These are phyloP conservation scores for Paralichthys olivaceus DNA, from an alignment of 2,113 vertebrate genomes.

Conservation along the genomic window DNA sequence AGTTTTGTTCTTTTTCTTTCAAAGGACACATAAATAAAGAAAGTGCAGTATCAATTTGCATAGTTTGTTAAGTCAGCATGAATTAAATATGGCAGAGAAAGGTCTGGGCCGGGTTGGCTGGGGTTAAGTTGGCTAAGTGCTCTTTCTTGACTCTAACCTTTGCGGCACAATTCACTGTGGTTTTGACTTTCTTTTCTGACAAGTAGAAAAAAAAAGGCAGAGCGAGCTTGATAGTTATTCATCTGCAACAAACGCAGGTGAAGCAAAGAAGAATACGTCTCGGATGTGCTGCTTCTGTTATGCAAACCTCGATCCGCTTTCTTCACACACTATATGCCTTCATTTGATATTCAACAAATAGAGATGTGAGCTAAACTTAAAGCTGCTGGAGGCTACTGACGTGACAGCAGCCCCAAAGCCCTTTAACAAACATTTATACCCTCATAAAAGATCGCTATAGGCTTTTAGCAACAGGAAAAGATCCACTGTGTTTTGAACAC, in stretches of 20 bases:
- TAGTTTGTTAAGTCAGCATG: slow-evolving; percentile 44
- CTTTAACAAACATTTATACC: slow-evolving; percentile 21
- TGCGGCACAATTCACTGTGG: slow-evolving; percentile 32
- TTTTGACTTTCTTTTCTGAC: slow-evolving; percentile 41
- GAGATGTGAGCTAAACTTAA: slow-evolving; percentile 20
- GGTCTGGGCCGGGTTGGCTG: background rate
- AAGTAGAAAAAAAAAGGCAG: slow-evolving; percentile 21
- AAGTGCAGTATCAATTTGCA: background rate
- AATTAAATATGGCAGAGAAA: slow-evolving; percentile 42
- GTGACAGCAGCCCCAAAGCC: slow-evolving; percentile 4
- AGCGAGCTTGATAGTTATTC: slow-evolving; percentile 30
- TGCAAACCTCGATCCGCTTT: slow-evolving; percentile 15
- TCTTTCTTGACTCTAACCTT: slow-evolving; percentile 34
- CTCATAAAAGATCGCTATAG: background rate
- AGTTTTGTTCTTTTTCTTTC: background rate
- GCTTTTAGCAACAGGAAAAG: background rate
- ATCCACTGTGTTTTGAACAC: slow-evolving; percentile 2
- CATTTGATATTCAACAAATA: slow-evolving; percentile 8
- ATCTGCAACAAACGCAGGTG: slow-evolving; percentile 26
- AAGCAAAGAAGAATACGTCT: slow-evolving; percentile 21
- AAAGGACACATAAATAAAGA: background rate
- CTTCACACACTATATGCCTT: slow-evolving; percentile 4
- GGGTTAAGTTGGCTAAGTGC: slow-evolving; percentile 20
- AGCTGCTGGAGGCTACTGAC: slow-evolving; percentile 1
- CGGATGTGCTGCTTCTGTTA: slow-evolving; percentile 16